A percentile compares a stretch with the other conserved stretches of the same genome.
Conservation (phyloP, 2,797 vertebrate genomes). For the Cirrhinus molitorella region DNA sequence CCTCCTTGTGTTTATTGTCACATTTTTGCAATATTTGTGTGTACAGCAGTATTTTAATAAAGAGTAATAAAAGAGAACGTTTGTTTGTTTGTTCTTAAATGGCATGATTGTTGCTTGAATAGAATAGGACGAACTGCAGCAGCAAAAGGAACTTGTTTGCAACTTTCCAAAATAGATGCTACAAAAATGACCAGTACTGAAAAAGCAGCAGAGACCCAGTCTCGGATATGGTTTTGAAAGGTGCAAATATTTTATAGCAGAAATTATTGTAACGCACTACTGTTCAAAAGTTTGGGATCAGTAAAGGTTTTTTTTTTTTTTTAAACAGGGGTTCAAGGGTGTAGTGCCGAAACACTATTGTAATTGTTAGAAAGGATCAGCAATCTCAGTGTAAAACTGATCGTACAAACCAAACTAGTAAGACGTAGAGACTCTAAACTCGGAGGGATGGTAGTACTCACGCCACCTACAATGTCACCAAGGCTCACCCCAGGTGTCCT, state of each 20-base stretch:
- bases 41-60: constrained; percentile 99
- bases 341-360: too few relatives aligned
- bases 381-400: too few relatives aligned
- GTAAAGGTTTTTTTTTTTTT: not conserved
- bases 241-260: not conserved
- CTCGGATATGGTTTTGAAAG: not conserved
- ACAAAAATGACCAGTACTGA: not conserved
- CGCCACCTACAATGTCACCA: too few relatives aligned
- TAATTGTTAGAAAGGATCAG: too few relatives aligned
- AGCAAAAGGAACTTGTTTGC: not conserved
- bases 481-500: too few relatives aligned
- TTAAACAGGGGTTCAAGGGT: too few relatives aligned
- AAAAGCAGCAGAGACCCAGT: not conserved
- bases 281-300: not conserved
- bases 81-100: constrained; percentile 11
- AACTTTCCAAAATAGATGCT: not conserved
- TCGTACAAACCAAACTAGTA: too few relatives aligned
- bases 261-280: not conserved
- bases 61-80: constrained; percentile 87
- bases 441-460: too few relatives aligned
- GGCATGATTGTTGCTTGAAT: not conserved
- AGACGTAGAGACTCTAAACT: too few relatives aligned
- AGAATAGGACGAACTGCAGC: not conserved
- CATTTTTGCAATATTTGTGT: constrained; percentile 91
- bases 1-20: constrained; percentile 90